Percentiles rank a stretch among this genome's conserved stretches.
These are phyloP conservation scores for Perognathus longimembris DNA, from an alignment of 2,113 vertebrate genomes.

Conservation along the genomic window DNA sequence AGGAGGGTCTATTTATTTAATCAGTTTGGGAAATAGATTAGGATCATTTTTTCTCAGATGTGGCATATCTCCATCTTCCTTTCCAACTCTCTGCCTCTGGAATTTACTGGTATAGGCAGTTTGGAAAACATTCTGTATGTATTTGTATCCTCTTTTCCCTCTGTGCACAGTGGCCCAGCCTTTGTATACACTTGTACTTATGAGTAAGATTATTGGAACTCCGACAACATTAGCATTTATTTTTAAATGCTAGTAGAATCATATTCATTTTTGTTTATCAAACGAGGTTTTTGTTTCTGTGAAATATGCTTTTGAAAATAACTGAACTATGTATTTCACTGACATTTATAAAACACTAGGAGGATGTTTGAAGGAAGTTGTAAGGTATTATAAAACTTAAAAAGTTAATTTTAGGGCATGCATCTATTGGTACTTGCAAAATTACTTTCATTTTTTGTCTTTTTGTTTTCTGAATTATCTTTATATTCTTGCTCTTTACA, in stretches of 20 bases:
- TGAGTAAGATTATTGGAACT: conserved; percentile 16
- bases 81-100: neutral
- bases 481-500: conserved; percentile 6
- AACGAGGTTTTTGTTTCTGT: conserved; percentile 39
- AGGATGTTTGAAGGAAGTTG: conserved; percentile 42
- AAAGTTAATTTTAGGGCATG: neutral
- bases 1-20: neutral
- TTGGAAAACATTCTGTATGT: neutral
- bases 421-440: conserved; percentile 1
- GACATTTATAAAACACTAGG: conserved; percentile 11
- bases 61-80: neutral
- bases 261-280: conserved; percentile 37
- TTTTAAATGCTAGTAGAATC: neutral
- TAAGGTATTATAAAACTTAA: conserved; percentile 53
- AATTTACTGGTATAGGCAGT: neutral
- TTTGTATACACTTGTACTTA: neutral
- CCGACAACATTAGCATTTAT: neutral
- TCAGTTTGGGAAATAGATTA: neutral
- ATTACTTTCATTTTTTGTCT: neutral
- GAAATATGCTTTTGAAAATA: conserved; percentile 55
- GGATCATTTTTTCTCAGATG: neutral
- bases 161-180: neutral
- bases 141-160: neutral
- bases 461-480: conserved; percentile 44
- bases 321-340: conserved; percentile 15